phyloP scores from a whole-genome alignment of 2,888 invertebrate genomes.

The Carabus problematicus region DNA sequence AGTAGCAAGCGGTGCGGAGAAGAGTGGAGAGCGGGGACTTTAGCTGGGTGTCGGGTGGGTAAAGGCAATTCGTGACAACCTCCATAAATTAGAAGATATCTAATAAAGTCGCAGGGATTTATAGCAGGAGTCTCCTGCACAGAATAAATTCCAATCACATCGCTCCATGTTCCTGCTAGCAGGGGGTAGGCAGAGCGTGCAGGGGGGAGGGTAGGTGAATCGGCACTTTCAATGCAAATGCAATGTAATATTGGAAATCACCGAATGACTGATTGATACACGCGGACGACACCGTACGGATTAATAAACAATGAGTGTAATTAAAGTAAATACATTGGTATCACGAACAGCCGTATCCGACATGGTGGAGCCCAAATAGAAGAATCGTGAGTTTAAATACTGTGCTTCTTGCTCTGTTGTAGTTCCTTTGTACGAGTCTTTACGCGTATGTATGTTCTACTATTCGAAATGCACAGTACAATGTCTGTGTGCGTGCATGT shows the following conservation, averaged over 20 bases:
- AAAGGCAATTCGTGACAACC: constrained; percentile 53
- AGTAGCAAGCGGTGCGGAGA: neutral
- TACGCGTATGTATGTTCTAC: no score
- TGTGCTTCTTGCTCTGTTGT: no score
- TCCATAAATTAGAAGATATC: constrained; percentile 61
- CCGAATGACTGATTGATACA: constrained; percentile 25
- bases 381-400: no score
- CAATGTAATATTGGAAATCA: constrained; percentile 36
- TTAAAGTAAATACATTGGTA: constrained; percentile 12
- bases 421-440: no score
- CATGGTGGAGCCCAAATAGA: no score
- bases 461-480: no score
- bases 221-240: constrained; percentile 40
- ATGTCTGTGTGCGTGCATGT: no score
- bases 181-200: neutral
- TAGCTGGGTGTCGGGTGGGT: constrained; percentile 19
- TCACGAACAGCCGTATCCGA: no score
- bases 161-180: neutral
- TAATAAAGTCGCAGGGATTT: constrained; percentile 62
- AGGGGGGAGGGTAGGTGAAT: constrained; percentile 5
- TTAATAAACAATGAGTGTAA: constrained; percentile 37
- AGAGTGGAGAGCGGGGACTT: neutral
- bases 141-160: constrained; percentile 56
- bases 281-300: constrained; percentile 7
- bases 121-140: constrained; percentile 57